Evolutionary conservation across 2,113 vertebrate genomes (phyloP), one percentile per base, ranked within the genome.

Genomic region (Procapra przewalskii): DNA sequence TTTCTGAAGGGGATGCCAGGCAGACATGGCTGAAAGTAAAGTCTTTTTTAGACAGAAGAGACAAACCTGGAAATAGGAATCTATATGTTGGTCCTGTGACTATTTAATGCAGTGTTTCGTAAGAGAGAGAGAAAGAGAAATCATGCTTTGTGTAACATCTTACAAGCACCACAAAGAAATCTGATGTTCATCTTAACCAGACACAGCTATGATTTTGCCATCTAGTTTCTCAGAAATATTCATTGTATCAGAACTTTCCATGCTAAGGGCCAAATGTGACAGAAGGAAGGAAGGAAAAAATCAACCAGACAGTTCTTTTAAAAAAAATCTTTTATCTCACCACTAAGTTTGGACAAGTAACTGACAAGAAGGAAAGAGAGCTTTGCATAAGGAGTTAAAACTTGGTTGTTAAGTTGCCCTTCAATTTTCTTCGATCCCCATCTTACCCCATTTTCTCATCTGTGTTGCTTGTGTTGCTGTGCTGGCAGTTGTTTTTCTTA

Each of bases 41-140:
- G 92, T 67, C 71, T 71, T 85, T 95, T 92, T 93, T 62, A 97
- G 83, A 77, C 79, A 90, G 91, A 94, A 92, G 85, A 95, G 83
- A 87, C 75, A 96, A 95, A 81, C 91, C 93, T 94, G 93, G 89
- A 97, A 90, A 96, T 31, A 88, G 71, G 62, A 94, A 96, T 89
- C 91, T 94, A 5, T 55, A 83, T 93, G 60, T 97, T 93, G 48
- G 90, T 87, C 75, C 84, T 93, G 33, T 92, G 67, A 93, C 71
- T 97, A 50, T 94, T 94, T 50, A 94, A 79, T 87, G 71, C 9
- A 54, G 23, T 94, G 55, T 95, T 97, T 95, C 75, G 17, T 64
- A 57, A 86, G 80, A 62, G 15, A 36, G 36, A 17, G 29, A 29
- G 29, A 6, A 33, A 17, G 19, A 29, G 19, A 6, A 36, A 67